Evolutionary conservation across 2,888 invertebrate genomes (phyloP), one percentile per base, ranked within the genome.

Genomic region (Oegoconia quadripuncta): DNA sequence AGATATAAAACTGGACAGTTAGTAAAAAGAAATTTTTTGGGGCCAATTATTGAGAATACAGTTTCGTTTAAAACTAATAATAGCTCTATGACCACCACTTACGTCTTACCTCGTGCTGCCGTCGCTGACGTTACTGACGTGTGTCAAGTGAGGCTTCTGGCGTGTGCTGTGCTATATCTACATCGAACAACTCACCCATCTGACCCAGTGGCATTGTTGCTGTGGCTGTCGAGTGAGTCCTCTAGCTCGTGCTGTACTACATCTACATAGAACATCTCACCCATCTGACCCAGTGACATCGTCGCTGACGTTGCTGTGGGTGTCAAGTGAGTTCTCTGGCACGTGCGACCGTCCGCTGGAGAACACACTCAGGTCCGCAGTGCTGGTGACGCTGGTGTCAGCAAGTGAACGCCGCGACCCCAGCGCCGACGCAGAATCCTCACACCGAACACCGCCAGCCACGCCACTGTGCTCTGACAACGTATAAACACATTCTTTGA

Each of bases 321-420:
- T 92, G 74, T 93, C 93, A 46, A 92, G 86, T 55, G 93, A 92
- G 83, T 93, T 93, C 71, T 93, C 93, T 39, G 91, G 90, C 28
- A 91, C 92, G 65, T 93, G 93, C 8, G 93, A 93, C 37, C 92
- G 88, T 8, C 92, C 93, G 59, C 91, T 91, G 13, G 93, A 93
- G 79, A 95, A 93, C 49, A 94, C 93, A 55, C 93, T 93, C 42
- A 95, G 87, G 71, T 95, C 94, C 0, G 95, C 94, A 0, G 95
- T 95, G 34, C 94, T 95, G 18, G 95, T 95, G 36, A 95, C 93
- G 57, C 94, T 94, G 14, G 95, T 95, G 68, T 94, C 95, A 12
- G 95, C 94, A 43, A 95, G 84, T 34, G 95, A 95, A 37, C 93
- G 91, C 39, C 94, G 89, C 12, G 94, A 95, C 16, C 94, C 93